A percentile compares a stretch with the other conserved stretches of the same genome.
phyloP scores from a whole-genome alignment of 2,888 invertebrate species.

The Volucella zonaria region DNA sequence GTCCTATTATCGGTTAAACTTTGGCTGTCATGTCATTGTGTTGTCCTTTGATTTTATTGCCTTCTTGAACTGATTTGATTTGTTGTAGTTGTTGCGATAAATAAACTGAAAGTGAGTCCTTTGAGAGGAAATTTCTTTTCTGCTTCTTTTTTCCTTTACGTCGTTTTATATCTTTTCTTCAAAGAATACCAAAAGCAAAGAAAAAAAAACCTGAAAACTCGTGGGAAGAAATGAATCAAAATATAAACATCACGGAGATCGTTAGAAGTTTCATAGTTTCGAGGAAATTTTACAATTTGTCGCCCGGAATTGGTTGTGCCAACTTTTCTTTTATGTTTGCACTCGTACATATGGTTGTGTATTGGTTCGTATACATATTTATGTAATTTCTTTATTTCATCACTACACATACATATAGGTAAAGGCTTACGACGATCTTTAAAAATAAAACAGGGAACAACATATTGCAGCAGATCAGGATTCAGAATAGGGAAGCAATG shows the following conservation, averaged over 20 bases:
- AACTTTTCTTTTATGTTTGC: conserved; percentile 30
- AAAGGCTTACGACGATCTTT: no score
- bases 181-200: no score
- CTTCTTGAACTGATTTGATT: conserved; percentile 67
- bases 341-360: neutral
- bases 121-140: conserved; percentile 31
- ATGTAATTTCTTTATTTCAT: no score
- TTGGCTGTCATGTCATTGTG: conserved; percentile 69
- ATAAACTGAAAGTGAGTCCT: conserved; percentile 65
- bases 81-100: conserved; percentile 66
- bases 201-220: neutral
- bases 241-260: conserved; percentile 34
- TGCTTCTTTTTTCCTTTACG: neutral
- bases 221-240: conserved; percentile 16
- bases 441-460: no score
- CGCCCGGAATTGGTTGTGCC: conserved; percentile 50
- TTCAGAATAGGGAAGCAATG: no score
- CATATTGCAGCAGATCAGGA: no score
- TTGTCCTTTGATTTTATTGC: conserved; percentile 73
- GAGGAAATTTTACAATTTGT: conserved; percentile 38
- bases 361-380: neutral
- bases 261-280: conserved; percentile 41
- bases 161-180: conserved; percentile 2
- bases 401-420: no score
- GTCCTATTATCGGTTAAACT: conserved; percentile 71